Evolutionary conservation across 2,888 invertebrate species (phyloP), one percentile per base, ranked within the genome.

Genomic region (Papilio protenor): DNA sequence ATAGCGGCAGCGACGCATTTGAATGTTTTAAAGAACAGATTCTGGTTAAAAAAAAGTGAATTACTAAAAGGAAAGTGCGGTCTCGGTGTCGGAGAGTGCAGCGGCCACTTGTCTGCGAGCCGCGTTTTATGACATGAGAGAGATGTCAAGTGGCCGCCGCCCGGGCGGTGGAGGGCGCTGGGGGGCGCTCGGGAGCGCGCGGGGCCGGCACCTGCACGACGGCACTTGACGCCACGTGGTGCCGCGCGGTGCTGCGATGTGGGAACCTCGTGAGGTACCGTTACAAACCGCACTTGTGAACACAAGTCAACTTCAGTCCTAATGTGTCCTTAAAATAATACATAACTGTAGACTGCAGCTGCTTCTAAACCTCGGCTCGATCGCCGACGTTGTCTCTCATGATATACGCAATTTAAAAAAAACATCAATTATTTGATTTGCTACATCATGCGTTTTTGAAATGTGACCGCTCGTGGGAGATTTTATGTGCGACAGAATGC

Each of bases 201-300:
- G 88, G 87, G 83, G 86, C 72, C 75, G 84, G 85, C 82, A 83
- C 83, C 83, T 83, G 82, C 76, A 75, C 23, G 33, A 76, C 33
- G 45, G 87, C 90, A 89, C 90, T 89, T 82, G 86, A 87, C 80
- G 77, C 82, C 90, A 89, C 87, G 87, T 89, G 89, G 69, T 59
- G 73, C 21, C 14, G 16, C 87, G 87, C 89, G 89, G 69, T 59
- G 73, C 45, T 8, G 40, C 47, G 49, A 45, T 49, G 77, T 77
- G 77, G 77, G 77, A 77, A 77, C 77, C 59, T n/a, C 14, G 11
- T 55, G 23, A 61, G 27, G 52, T 72, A 49, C 76, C 76, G 76
- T 72, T 76, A 76, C 27, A 66, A 64, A 40, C 33, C 64, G 64
- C 64, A 64, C 64, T 64, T 64, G 40, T 14, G 40, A 64, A 64